These are phyloP conservation scores for Lacanobia wlatinum DNA, from an alignment of 2,888 invertebrate species.

Conservation along the genomic window DNA sequence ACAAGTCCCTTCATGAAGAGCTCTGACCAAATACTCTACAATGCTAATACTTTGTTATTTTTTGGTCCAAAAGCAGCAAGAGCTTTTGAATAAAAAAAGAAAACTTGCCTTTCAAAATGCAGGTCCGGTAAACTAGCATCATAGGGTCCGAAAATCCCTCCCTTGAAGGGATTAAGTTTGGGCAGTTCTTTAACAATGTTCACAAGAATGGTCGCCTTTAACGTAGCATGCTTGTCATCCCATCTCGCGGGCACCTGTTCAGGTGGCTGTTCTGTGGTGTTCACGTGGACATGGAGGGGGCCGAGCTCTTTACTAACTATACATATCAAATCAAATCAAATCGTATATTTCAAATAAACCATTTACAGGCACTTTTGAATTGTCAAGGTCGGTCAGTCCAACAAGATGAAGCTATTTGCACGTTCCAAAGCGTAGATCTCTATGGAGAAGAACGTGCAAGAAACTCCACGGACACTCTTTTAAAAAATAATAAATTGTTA, in stretches of 20 bases:
- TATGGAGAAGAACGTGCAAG: no score
- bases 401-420: no score
- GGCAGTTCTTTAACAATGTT: slow-evolving; percentile 15
- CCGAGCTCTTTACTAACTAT: slow-evolving; percentile 23
- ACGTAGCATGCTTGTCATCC: slow-evolving; percentile 12
- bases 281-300: slow-evolving; percentile 16
- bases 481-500: no score
- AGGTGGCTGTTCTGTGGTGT: slow-evolving; percentile 12
- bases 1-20: not conserved
- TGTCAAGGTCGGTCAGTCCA: no score
- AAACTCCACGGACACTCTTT: no score
- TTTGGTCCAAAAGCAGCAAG: not conserved
- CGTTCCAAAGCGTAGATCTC: no score
- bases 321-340: no score
- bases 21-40: not conserved
- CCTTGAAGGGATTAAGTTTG: slow-evolving; percentile 18
- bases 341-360: no score
- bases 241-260: not conserved
- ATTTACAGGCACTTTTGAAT: no score
- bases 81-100: not conserved
- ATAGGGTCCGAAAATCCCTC: not conserved
- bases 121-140: slow-evolving; percentile 3
- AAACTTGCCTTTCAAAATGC: slow-evolving; percentile 6
- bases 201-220: not conserved
- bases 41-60: not conserved